These are phyloP conservation scores for Pelmatolapia mariae DNA, from an alignment of 2,113 vertebrate species.

Conservation along the genomic window DNA sequence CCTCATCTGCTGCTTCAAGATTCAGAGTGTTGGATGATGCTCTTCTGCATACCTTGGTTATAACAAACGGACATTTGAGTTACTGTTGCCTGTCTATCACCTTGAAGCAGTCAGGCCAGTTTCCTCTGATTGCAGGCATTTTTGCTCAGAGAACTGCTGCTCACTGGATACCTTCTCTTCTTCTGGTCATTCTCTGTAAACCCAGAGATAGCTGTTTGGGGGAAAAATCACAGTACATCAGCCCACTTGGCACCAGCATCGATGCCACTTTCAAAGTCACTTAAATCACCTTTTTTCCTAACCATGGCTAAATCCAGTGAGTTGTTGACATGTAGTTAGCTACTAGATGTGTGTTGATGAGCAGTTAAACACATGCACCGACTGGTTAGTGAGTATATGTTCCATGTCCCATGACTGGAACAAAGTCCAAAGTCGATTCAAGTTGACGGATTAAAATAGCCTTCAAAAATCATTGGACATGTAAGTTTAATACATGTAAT, in stretches of 20 bases:
- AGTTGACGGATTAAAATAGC: not conserved
- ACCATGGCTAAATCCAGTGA: not conserved
- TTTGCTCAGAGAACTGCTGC: not conserved
- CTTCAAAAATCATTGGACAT: not conserved
- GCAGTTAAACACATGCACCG: not conserved
- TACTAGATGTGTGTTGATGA: not conserved
- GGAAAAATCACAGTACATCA: fast-evolving
- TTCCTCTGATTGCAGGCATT: not conserved
- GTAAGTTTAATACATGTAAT: not conserved
- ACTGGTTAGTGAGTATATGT: not conserved
- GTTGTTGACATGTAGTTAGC: not conserved
- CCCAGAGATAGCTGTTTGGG: not conserved
- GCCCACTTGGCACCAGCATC: fast-evolving
- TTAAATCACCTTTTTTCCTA: not conserved
- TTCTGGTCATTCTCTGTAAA: not conserved
- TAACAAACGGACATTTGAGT: not conserved
- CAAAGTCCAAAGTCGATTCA: not conserved
- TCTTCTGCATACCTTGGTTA: not conserved
- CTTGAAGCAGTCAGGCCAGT: not conserved
- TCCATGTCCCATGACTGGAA: not conserved
- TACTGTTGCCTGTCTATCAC: not conserved
- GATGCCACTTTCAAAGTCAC: not conserved
- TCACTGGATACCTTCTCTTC: not conserved
- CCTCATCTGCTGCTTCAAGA: not conserved
- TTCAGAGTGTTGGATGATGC: not conserved